Conservation (phyloP, 2,888 invertebrate genomes). For the Capitulum mitella region DNA sequence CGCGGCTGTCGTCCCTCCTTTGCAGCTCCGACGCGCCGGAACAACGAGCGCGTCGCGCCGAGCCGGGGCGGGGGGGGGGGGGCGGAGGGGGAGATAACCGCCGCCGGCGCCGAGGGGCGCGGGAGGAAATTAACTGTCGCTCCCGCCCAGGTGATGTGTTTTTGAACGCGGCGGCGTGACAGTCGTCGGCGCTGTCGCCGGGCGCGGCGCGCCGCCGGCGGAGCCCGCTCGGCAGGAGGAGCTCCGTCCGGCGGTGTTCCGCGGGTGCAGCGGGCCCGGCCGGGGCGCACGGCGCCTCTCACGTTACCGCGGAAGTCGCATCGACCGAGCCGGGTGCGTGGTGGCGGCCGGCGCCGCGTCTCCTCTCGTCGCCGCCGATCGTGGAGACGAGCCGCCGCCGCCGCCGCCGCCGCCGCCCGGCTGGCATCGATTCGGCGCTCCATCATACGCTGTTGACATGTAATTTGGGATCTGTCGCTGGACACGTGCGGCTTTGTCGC, state of each 20-base stretch:
- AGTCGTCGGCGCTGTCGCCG: neutral
- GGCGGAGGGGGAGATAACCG: neutral
- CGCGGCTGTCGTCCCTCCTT: neutral
- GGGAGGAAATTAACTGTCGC: conserved; percentile 20
- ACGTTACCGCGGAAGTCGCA: neutral
- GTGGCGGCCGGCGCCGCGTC: neutral
- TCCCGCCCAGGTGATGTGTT: conserved; percentile 17
- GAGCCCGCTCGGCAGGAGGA: neutral
- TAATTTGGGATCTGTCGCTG: conserved; percentile 11
- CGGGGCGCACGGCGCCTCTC: neutral
- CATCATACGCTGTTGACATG: conserved; percentile 24
- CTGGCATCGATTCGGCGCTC: conserved; percentile 1
- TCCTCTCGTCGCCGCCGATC: neutral
- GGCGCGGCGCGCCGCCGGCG: neutral
- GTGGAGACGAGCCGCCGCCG: neutral
- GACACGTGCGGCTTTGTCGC: conserved; percentile 8
- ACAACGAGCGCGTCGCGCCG: neutral
- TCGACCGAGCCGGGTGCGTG: neutral
- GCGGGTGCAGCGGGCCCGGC: neutral
- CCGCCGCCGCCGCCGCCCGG: neutral
- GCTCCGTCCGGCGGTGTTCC: no score
- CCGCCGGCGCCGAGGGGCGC: neutral
- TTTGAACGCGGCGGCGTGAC: neutral
- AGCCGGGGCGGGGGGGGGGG: neutral
- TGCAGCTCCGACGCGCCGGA: conserved; percentile 11